Conservation (phyloP, 1,140 invertebrate genomes). For the Drosophila equinoxialis region DNA sequence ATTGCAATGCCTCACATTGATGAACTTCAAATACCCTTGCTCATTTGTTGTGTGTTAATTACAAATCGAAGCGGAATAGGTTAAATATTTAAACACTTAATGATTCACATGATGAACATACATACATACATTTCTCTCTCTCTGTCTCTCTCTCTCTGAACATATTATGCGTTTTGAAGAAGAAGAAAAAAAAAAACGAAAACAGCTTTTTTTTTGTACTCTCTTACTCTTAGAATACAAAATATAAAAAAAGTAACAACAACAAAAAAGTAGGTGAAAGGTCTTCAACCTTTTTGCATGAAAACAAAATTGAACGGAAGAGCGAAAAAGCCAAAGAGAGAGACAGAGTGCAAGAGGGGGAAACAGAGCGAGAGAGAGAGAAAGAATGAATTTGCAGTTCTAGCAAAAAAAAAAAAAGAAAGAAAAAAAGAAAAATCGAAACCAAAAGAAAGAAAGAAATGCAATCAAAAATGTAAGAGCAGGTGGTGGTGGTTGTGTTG, state of each 20-base stretch:
- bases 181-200: conserved; percentile 25
- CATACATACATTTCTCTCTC: conserved; percentile 15
- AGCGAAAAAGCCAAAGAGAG: conserved; percentile 12
- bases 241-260: conserved; percentile 28
- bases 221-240: conserved; percentile 23
- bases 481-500: conserved; percentile 44
- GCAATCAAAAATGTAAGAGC: conserved; percentile 49
- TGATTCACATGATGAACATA: conserved; percentile 42
- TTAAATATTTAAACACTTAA: conserved; percentile 23
- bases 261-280: conserved; percentile 77
- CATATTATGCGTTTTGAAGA: conserved; percentile 21
- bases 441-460: conserved; percentile 24
- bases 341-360: conserved; percentile 21
- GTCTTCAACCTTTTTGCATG: conserved; percentile 80
- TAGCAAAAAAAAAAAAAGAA: conserved; percentile 45
- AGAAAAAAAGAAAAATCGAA: not conserved
- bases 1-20: not conserved
- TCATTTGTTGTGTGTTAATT: not conserved
- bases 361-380: conserved; percentile 13
- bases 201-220: conserved; percentile 25
- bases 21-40: conserved; percentile 10
- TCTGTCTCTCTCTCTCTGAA: not conserved
- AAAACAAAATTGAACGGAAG: conserved; percentile 72
- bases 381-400: conserved; percentile 43
- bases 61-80: not conserved